phyloP scores from a whole-genome alignment of 2,797 vertebrate genomes.

The Gastrophryne carolinensis region DNA sequence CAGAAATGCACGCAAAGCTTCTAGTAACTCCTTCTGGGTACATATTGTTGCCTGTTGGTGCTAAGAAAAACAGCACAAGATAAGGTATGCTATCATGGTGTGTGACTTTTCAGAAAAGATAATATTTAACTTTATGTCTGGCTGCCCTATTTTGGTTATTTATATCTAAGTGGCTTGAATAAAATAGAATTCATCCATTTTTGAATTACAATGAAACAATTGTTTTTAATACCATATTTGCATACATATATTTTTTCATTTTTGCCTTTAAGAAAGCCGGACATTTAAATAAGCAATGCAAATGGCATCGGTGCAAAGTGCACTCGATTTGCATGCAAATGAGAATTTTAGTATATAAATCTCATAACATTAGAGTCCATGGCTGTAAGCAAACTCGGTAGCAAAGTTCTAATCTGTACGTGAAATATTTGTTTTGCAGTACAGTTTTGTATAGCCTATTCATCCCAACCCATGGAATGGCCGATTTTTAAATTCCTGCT shows the following conservation, averaged over 20 bases:
- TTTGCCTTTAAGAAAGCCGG: conserved; percentile 9
- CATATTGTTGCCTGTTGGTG: too few species aligned
- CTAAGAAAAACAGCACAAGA: too few species aligned
- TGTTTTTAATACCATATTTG: conserved; percentile 23
- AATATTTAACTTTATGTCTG: too few species aligned
- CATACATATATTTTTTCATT: conserved; percentile 33
- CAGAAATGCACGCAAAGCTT: too few species aligned
- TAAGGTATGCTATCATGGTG: too few species aligned
- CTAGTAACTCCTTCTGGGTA: too few species aligned
- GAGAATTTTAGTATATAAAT: conserved; percentile 30
- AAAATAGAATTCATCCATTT: conserved; percentile 9
- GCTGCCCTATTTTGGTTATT: not conserved
- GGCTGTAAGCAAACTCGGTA: conserved; percentile 29
- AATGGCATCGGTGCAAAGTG: conserved; percentile 23
- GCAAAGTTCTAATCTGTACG: conserved; percentile 39
- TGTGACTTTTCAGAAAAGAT: too few species aligned
- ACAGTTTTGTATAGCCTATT: conserved; percentile 14
- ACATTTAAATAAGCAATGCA: conserved; percentile 35
- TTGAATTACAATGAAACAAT: conserved; percentile 12
- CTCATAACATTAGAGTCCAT: conserved; percentile 27
- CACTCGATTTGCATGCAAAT: conserved; percentile 39
- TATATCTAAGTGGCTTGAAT: not conserved
- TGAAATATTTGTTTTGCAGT: conserved; percentile 41
- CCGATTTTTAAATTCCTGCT: conserved; percentile 19
- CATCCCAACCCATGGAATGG: conserved; percentile 12